phyloP scores from a whole-genome alignment of 2,113 vertebrate genomes.

The Larimichthys polyactis region DNA sequence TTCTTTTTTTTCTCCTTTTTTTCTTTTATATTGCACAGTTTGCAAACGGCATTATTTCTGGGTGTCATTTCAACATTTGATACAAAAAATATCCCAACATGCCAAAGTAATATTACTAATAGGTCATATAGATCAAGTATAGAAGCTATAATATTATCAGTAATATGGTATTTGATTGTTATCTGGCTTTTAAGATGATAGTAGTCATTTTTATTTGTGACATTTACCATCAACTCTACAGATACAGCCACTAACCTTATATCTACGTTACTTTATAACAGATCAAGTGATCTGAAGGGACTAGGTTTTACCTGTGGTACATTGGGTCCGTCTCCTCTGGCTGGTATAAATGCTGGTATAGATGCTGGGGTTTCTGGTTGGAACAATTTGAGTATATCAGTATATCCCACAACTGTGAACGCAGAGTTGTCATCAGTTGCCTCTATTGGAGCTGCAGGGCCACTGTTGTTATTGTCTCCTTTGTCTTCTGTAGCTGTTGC shows the following conservation, averaged over 20 bases:
- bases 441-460: not conserved
- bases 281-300: not conserved
- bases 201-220: not conserved
- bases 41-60: not conserved
- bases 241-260: too few species aligned
- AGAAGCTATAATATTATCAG: not conserved
- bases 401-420: not conserved
- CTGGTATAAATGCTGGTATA: slow-evolving; percentile 27
- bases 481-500: not conserved
- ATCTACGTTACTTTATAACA: not conserved
- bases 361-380: slow-evolving; percentile 38
- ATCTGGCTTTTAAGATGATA: not conserved
- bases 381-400: not conserved
- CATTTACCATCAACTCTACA: not conserved
- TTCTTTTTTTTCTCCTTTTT: not conserved
- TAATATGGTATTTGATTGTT: not conserved
- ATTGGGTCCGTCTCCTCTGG: slow-evolving; percentile 68
- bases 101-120: not conserved
- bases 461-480: not conserved
- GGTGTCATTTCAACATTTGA: not conserved
- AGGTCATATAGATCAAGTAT: not conserved
- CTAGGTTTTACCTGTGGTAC: slow-evolving; percentile 53
- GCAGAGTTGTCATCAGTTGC: not conserved
- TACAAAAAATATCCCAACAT: not conserved
- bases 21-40: not conserved